Percentiles rank a stretch among this genome's conserved stretches.
phyloP scores from a whole-genome alignment of 2,113 vertebrate genomes.

The Apteryx owenii region DNA sequence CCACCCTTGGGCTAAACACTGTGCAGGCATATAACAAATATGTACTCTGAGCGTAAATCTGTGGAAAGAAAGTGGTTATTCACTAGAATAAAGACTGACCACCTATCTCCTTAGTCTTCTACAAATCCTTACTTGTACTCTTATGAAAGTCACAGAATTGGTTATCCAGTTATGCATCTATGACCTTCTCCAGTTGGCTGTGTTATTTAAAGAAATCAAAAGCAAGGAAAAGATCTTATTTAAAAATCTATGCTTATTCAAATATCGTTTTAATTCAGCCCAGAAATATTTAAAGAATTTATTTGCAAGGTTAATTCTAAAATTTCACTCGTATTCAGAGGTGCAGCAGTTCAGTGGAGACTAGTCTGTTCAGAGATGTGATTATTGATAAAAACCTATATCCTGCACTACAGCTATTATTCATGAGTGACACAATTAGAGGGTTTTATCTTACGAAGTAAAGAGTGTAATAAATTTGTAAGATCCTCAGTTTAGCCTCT shows the following conservation, averaged over 20 bases:
- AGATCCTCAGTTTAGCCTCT: neutral
- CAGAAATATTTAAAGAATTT: neutral
- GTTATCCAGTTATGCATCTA: neutral
- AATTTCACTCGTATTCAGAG: neutral
- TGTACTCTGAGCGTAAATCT: neutral
- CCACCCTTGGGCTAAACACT: neutral
- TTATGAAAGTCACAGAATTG: neutral
- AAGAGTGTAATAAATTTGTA: neutral
- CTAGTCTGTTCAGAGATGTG: neutral
- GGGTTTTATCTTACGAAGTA: neutral
- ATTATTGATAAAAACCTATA: neutral
- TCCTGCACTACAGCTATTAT: neutral
- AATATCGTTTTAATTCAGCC: neutral
- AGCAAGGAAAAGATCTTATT: neutral
- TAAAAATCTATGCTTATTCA: neutral
- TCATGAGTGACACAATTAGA: neutral
- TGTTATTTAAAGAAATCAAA: neutral
- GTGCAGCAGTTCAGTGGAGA: neutral
- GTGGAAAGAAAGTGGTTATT: neutral
- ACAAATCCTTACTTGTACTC: neutral
- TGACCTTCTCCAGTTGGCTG: neutral
- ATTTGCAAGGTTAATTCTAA: neutral
- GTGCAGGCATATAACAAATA: neutral
- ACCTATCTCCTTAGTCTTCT: neutral
- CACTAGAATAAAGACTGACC: neutral